Evolutionary conservation across 2,888 invertebrate genomes (phyloP), one percentile per base, ranked within the genome.

Genomic region (Alviniconcha strummeri): DNA sequence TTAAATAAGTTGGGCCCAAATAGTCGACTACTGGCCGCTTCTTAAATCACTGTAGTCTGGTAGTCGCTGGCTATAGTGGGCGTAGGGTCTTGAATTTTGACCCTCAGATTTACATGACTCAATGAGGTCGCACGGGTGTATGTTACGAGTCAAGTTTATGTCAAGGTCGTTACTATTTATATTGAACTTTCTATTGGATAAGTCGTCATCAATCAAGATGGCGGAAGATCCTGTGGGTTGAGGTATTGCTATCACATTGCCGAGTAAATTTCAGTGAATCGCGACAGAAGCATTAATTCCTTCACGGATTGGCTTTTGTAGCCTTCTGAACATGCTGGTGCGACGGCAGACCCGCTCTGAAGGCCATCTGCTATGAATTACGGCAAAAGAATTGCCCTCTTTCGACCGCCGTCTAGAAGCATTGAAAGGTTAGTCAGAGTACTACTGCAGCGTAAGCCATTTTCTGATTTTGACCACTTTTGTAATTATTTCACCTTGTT

Each of bases 381-480:
- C 88, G 88, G 88, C 71, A 89, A 89, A 84, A 83, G 88, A 80
- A 88, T 88, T n/a, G 88, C 88, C 9, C 83, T 88, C 57, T 86
- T 87, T 81, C 88, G 88, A 17, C 85, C 88, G 11, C 85, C 88
- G 67, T 84, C 82, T 80, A 83, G 86, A 77, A 86, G 86, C 75
- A 84, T 86, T 76, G 86, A 86, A 77, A 86, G 86, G 86, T 86
- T 80, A 82, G 67, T 55, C 60, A 3, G 60, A 60, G 4, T 36
- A 36, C 36, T 36, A 36, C 36, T 36, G 36, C 36, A 36, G 36
- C 36, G 36, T 36, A 36, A 36, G 36, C 36, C 36, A 36, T 36
- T 36, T 36, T 36, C 36, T 36, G 36, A 36, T 36, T 36, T 36
- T 36, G 36, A 36, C 36, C 36, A 36, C 36, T 36, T 36, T 36